Evolutionary conservation across 2,113 vertebrate genomes (phyloP), one percentile per base, ranked within the genome.

Genomic region (Rhizomys pruinosus): DNA sequence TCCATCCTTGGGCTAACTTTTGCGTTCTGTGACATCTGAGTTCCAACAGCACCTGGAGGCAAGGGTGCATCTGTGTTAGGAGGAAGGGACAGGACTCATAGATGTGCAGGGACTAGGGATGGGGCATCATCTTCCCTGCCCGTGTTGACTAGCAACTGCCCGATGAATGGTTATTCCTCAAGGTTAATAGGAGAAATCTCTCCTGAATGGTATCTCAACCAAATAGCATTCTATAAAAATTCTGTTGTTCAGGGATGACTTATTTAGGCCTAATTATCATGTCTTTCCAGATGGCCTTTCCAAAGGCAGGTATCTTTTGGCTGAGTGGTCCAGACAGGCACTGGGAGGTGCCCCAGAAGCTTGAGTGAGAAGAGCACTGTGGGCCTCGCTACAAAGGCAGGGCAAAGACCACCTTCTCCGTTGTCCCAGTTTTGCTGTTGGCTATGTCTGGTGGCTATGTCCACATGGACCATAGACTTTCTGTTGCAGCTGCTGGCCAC

Each of bases 31-130:
- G 71, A 89, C 91, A n/a, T 76, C 74, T 37, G 23, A 82, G 73
- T 74, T 93, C 52, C 39, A 32, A 71, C 87, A 77, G 47, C 19
- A 92, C 81, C 96, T 66, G n/a, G n/a, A 92, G 85, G 85, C 78
- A 37, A 11, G 1, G 69, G 27, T 73, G 85, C 92, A 80, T 57
- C 64, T 94, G 95, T 64, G 34, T 25, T 17, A 6, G 68, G 57
- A 74, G 69, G 77, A 87, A 91, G 63, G 81, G 52, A 42, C 13
- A 19, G 39, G 66, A 47, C 52, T 87, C 85, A 55, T 89, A 94
- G 92, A 81, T 47, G 74, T 34, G 9, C 12, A n/a, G 77, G 44
- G 39, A 17, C 32, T 47, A 10, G 1, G 71, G 55, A 27, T 25
- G 2, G 22, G 87, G 47, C 37, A n/a, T 10, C 15, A 57, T 17